Base-by-base conservation (phyloP, 2,797 vertebrate species). In the Melanotaenia parkinsoni region DNA sequence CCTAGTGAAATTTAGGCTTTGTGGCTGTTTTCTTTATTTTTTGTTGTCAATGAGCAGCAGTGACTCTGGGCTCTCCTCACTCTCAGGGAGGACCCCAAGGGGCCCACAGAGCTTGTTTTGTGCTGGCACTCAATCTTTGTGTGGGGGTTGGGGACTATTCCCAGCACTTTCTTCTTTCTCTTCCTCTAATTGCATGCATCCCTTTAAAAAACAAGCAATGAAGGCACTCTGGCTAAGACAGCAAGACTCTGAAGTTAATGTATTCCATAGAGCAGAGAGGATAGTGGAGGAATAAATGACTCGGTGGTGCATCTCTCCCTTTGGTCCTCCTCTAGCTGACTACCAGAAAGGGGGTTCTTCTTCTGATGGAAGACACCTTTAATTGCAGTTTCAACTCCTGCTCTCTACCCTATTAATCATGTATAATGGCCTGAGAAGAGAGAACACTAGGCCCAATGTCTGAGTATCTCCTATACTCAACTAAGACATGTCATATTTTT, bases 101-200 rank as follows among this genome's bases (percentile, higher is more conserved):
- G 90, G 76, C 79, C 86, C 53, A 67, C 64, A 65, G 84, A 84
- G 80, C 86, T 89, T 90, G 88, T 92, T 91, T 90, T 90, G 76
- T 86, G 67, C 75, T 75, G 61, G 85, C 79, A 82, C 82, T 89
- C 81, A 84, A 83, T 88, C 85, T 80, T 65, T 70, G 74, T 68
- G 61, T 94, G 90, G 89, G 86, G 89, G 80, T 80, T 90, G 79
- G 83, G 84, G 82, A 82, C 83, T 88, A 86, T 94, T 94, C 81
- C 68, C 75, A 87, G 82, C 90, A 85, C 91, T 94, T 91, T 94
- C 95, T 95, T 95, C 94, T 95, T 94, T 93, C 90, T 87, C 89
- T 50, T 89, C 81, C 81, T 93, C 88, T 96, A 96, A 97, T 97
- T 97, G 93, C 91, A 90, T 93, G 76, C 89, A 90, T 93, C 89